phyloP scores from a whole-genome alignment of 2,888 invertebrate genomes.

The Stenotaenia linearis region DNA sequence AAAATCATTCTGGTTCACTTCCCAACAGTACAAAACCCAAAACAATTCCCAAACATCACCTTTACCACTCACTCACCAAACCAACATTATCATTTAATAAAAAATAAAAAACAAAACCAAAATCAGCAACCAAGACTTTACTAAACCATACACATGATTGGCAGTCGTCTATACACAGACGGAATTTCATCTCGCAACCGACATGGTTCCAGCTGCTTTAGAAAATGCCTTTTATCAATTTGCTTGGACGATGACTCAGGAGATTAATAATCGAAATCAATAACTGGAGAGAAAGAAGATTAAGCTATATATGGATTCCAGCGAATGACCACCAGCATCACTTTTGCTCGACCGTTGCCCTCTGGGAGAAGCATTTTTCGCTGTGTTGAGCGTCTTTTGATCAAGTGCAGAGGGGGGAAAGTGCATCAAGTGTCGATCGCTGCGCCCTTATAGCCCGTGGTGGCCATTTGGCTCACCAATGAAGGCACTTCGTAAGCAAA shows the following conservation, averaged over 20 bases:
- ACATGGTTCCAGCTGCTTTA: background rate
- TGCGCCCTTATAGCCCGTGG: conserved; percentile 3
- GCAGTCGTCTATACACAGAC: background rate
- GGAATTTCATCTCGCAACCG: background rate
- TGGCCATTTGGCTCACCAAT: conserved; percentile 9
- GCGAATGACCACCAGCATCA: background rate
- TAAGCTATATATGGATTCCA: background rate
- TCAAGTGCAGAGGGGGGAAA: background rate
- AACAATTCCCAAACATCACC: too few species aligned
- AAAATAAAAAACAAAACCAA: too few species aligned
- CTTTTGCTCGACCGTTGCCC: conserved; percentile 4
- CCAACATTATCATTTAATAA: too few species aligned
- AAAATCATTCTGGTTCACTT: too few species aligned
- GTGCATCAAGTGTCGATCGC: conserved; percentile 2
- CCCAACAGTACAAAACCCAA: too few species aligned
- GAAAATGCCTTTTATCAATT: conserved; percentile 7
- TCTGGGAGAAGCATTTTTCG: background rate
- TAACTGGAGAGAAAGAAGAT: background rate
- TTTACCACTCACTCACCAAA: too few species aligned
- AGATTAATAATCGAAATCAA: conserved; percentile 9
- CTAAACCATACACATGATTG: background rate
- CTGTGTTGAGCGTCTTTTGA: conserved; percentile 9
- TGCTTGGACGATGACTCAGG: background rate
- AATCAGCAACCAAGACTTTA: too few species aligned
- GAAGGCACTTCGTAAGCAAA: conserved; percentile 4